These are phyloP conservation scores for Caprella mutica DNA, from an alignment of 2,888 invertebrate genomes.

Conservation along the genomic window DNA sequence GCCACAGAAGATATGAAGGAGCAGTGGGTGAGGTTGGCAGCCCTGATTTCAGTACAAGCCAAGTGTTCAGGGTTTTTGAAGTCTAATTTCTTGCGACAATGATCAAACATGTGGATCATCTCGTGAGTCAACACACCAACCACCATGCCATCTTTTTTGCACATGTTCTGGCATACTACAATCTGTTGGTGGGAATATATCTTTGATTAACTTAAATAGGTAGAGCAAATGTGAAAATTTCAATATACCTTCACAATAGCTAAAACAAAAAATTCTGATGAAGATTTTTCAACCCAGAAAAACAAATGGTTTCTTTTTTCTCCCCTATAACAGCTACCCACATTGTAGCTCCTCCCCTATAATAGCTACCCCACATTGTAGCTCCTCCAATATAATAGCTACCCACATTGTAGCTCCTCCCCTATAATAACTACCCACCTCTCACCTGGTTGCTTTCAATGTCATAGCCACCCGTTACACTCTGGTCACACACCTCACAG, in stretches of 20 bases:
- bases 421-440: too few species aligned
- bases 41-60: conserved; percentile 89
- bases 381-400: not conserved
- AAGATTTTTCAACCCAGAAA: too few species aligned
- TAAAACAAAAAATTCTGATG: too few species aligned
- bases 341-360: not conserved
- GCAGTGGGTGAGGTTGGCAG: conserved; percentile 87
- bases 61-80: conserved; percentile 81
- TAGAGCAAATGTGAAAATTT: too few species aligned
- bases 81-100: conserved; percentile 69
- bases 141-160: conserved; percentile 54
- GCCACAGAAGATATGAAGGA: conserved; percentile 68
- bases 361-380: not conserved
- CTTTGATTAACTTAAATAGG: too few species aligned
- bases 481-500: conserved; percentile 75
- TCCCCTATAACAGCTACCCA: not conserved
- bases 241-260: too few species aligned
- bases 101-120: conserved; percentile 93
- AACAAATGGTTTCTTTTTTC: too few species aligned
- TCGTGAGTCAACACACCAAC: conserved; percentile 80
- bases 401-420: not conserved
- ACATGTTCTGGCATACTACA: conserved; percentile 80
- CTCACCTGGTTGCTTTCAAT: conserved; percentile 51
- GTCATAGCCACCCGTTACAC: conserved; percentile 85
- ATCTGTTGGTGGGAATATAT: too few species aligned